Percentiles rank a stretch among this genome's conserved stretches.
phyloP scores from a whole-genome alignment of 1,140 invertebrate species.

The Apis dorsata region DNA sequence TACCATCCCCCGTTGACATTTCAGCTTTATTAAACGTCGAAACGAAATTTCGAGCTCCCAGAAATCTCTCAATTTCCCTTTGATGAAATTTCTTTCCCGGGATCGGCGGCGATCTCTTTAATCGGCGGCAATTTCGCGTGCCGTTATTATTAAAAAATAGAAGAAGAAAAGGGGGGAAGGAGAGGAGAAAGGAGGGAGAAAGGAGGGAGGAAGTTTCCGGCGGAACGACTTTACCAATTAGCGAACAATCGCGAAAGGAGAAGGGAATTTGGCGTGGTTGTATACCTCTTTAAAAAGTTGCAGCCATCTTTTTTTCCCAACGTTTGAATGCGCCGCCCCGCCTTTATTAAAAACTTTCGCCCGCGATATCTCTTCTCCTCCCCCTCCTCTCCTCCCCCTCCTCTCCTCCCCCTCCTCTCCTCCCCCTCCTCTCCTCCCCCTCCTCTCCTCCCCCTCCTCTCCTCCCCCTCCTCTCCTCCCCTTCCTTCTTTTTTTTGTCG shows the following conservation, averaged over 20 bases:
- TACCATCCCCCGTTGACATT: not conserved
- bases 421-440: not conserved
- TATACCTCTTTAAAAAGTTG: conserved; percentile 28
- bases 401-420: too few relatives aligned
- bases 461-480: not conserved
- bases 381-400: not conserved
- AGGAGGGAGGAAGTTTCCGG: conserved; percentile 11
- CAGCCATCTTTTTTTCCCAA: not conserved
- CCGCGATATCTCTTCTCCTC: not conserved
- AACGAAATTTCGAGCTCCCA: not conserved
- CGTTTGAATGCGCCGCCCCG: not conserved
- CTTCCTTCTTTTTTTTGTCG: not conserved
- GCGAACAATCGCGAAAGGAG: conserved; percentile 29
- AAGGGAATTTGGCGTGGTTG: not conserved
- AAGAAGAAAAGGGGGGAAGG: too few relatives aligned
- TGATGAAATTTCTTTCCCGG: not conserved
- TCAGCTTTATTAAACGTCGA: conserved; percentile 15
- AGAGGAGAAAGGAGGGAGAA: too few relatives aligned
- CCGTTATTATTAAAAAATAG: not conserved
- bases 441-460: not conserved
- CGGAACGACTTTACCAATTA: conserved; percentile 41
- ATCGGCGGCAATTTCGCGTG: conserved; percentile 18
- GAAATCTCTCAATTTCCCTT: not conserved
- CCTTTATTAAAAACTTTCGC: conserved; percentile 35
- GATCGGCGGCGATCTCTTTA: not conserved